A percentile compares a stretch with the other conserved stretches of the same genome.
phyloP scores from a whole-genome alignment of 2,113 vertebrate genomes.

The Aphelocoma coerulescens region DNA sequence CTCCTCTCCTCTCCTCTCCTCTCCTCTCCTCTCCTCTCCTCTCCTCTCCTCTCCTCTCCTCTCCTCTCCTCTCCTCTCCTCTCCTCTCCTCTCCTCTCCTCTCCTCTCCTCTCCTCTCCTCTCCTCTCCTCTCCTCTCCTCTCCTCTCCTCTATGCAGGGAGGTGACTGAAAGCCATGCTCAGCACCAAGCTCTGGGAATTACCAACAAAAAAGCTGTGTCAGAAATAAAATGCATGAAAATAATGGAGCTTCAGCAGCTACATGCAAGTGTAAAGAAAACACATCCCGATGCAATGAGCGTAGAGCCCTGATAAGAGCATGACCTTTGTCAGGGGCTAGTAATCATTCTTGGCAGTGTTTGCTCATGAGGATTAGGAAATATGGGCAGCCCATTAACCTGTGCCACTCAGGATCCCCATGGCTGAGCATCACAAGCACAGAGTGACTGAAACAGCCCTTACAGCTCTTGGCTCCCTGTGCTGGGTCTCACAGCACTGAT shows the following conservation, averaged over 20 bases:
- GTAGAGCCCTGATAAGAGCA: not conserved
- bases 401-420: not conserved
- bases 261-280: not conserved
- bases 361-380: not conserved
- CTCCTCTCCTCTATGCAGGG: not conserved
- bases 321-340: not conserved
- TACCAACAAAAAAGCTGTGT: not conserved
- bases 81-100: not conserved
- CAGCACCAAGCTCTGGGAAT: not conserved
- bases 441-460: not conserved
- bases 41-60: not conserved
- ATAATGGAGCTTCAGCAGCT: not conserved
- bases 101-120: no score
- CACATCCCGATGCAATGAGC: not conserved
- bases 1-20: not conserved
- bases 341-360: not conserved
- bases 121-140: not conserved
- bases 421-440: rapidly evolving
- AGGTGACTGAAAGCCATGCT: not conserved
- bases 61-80: not conserved
- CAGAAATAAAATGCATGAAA: not conserved
- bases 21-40: not conserved
- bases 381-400: not conserved
- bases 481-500: rapidly evolving
- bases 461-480: rapidly evolving